Conservation (phyloP, 1,140 invertebrate species). For the Delia radicum region DNA sequence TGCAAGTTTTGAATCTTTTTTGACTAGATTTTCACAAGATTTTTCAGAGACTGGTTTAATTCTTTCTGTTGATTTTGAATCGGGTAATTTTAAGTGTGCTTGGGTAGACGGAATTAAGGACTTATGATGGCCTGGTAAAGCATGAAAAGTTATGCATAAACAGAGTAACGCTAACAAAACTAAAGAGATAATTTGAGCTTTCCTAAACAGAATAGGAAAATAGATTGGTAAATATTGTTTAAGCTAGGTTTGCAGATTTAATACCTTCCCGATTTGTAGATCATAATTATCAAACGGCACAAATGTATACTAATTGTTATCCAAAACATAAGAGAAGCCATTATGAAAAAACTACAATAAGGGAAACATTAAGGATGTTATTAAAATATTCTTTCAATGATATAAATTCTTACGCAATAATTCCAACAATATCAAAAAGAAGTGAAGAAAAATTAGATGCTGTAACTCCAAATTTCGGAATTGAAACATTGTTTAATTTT, state of each 20-base stretch:
- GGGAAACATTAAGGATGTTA: neutral
- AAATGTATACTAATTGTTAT: conserved; percentile 37
- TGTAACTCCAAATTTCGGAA: neutral
- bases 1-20: too few relatives aligned
- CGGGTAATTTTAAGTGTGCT: neutral
- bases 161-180: neutral
- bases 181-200: neutral
- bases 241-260: neutral
- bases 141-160: neutral
- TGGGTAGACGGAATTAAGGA: neutral
- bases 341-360: conserved; percentile 39
- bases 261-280: conserved; percentile 5
- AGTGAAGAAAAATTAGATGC: neutral
- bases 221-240: neutral
- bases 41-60: too few relatives aligned
- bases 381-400: neutral
- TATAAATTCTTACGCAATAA: conserved; percentile 17
- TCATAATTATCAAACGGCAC: neutral
- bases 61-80: neutral
- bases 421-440: conserved; percentile 16
- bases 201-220: neutral
- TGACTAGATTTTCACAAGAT: too few relatives aligned
- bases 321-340: conserved; percentile 44
- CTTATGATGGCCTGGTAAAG: neutral
- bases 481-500: neutral